Evolutionary conservation across 2,888 invertebrate genomes (phyloP).

Genomic region (Idaea straminata): DNA sequence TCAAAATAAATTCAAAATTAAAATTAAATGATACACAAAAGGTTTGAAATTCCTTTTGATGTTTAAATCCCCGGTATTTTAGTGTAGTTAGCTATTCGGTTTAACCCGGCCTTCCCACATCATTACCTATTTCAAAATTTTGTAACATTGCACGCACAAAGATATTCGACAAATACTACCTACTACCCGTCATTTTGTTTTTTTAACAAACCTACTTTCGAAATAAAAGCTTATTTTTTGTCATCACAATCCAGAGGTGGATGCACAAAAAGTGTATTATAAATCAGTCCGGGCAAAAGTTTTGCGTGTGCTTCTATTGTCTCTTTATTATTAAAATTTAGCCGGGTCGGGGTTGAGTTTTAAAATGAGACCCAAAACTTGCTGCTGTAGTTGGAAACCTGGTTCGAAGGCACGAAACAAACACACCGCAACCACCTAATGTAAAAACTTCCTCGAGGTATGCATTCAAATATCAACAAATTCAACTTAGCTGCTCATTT

Average conservation of each 20-base stretch:
- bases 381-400: conserved; percentile 56
- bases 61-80: conserved; percentile 31
- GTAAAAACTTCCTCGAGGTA: conserved; percentile 67
- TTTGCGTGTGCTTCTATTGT: conserved; percentile 63
- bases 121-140: conserved; percentile 32
- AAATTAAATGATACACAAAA: background rate
- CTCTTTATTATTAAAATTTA: conserved; percentile 73
- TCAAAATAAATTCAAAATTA: background rate
- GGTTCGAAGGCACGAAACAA: conserved; percentile 66
- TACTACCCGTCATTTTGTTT: background rate
- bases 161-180: conserved; percentile 11
- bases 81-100: conserved; percentile 30
- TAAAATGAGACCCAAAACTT: conserved; percentile 71
- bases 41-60: conserved; percentile 15
- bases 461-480: conserved; percentile 60
- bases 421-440: conserved; percentile 63
- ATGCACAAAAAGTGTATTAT: conserved; percentile 45
- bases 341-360: conserved; percentile 55
- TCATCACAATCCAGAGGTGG: conserved; percentile 14
- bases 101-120: conserved; percentile 28
- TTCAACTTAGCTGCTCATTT: conserved; percentile 40
- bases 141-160: conserved; percentile 26
- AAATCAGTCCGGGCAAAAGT: conserved; percentile 56
- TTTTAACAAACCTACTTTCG: background rate
- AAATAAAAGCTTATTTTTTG: conserved; percentile 35